These are phyloP conservation scores for Rhamphomyia laevipes DNA, from an alignment of 2,888 invertebrate genomes.

Conservation along the genomic window DNA sequence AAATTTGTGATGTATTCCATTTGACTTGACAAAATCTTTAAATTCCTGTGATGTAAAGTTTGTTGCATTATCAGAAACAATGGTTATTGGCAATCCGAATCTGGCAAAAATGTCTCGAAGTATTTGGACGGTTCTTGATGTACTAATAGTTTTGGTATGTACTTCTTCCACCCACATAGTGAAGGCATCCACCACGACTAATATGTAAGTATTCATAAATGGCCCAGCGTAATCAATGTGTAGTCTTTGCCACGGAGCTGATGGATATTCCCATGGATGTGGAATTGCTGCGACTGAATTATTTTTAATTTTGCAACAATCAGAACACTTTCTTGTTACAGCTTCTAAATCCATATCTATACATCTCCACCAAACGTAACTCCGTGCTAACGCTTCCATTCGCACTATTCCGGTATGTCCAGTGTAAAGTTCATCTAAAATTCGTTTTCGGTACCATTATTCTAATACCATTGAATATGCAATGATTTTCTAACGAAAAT, in stretches of 20 bases:
- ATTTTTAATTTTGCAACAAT: neutral
- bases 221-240: constrained; percentile 5
- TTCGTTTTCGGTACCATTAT: too few species aligned
- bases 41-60: constrained; percentile 4
- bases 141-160: constrained; percentile 2
- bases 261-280: too few species aligned
- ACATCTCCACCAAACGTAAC: constrained; percentile 7
- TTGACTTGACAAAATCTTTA: too few species aligned
- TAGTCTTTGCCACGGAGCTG: too few species aligned
- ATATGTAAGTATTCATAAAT: constrained; percentile 8
- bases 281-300: neutral
- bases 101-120: too few species aligned
- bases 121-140: constrained; percentile 2
- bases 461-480: too few species aligned
- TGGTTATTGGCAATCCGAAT: constrained; percentile 4
- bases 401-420: too few species aligned
- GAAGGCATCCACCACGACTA: constrained; percentile 7
- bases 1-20: constrained; percentile 1
- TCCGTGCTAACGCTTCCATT: constrained; percentile 7
- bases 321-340: constrained; percentile 3
- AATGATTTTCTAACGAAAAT: neutral
- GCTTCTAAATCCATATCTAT: constrained; percentile 8
- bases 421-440: too few species aligned
- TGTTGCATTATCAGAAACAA: constrained; percentile 7
- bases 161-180: constrained; percentile 10